Percentiles rank a stretch among this genome's conserved stretches.
phyloP scores from a whole-genome alignment of 2,888 invertebrate species.

The Embidobia sp. region DNA sequence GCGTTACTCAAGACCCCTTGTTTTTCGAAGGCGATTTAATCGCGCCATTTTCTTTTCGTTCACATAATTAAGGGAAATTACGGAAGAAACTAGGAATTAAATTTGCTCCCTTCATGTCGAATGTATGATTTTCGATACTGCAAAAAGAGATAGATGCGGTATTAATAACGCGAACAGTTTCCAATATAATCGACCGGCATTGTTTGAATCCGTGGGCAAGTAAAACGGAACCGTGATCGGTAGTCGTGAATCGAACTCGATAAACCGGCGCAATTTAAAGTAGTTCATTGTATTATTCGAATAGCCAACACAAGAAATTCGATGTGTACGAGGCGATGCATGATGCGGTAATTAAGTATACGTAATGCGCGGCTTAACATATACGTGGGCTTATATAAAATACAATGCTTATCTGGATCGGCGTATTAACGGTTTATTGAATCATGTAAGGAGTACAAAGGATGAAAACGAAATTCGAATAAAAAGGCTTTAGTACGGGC shows the following conservation, averaged over 20 bases:
- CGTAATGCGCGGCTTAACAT: not conserved
- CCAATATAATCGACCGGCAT: constrained; percentile 18
- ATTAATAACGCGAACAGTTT: constrained; percentile 42
- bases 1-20: constrained; percentile 31
- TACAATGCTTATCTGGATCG: constrained; percentile 13
- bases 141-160: constrained; percentile 19
- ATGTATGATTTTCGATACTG: constrained; percentile 33
- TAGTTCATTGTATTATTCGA: constrained; percentile 35
- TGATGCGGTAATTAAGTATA: constrained; percentile 38
- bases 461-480: constrained; percentile 8
- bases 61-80: constrained; percentile 28
- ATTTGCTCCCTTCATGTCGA: not conserved
- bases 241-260: constrained; percentile 25
- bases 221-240: constrained; percentile 22
- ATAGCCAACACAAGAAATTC: constrained; percentile 21
- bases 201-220: constrained; percentile 15
- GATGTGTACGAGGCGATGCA: constrained; percentile 15
- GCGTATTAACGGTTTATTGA: constrained; percentile 4
- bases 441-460: constrained; percentile 7
- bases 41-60: constrained; percentile 32
- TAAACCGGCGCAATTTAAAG: constrained; percentile 32
- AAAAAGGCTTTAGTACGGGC: not conserved
- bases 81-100: constrained; percentile 2
- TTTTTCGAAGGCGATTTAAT: constrained; percentile 31
- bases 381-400: constrained; percentile 11